Percentiles rank a stretch among this genome's conserved stretches.
Evolutionary conservation across 2,113 vertebrate species (phyloP).

Genomic region (Melospiza georgiana): DNA sequence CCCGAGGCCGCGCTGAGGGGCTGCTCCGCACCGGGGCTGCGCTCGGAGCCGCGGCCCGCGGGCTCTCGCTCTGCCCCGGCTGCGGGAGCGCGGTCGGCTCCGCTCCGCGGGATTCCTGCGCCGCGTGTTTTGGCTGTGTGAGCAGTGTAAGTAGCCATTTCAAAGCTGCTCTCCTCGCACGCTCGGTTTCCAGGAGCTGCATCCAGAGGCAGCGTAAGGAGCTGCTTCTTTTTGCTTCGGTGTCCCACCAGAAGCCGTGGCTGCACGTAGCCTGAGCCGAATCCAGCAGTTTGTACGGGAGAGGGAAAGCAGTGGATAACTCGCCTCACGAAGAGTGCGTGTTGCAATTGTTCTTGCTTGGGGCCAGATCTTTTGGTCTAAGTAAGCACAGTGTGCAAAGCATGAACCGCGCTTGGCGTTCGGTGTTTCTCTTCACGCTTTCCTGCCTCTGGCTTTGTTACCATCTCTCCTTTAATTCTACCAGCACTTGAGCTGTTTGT

Average conservation of each 20-base stretch:
- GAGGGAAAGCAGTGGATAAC: not conserved
- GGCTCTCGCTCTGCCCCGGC: not conserved
- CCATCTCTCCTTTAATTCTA: not conserved
- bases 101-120: not conserved
- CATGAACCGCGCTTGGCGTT: not conserved
- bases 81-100: not conserved
- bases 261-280: not conserved
- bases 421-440: not conserved
- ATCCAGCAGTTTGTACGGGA: not conserved
- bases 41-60: not conserved
- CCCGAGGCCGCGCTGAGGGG: not conserved
- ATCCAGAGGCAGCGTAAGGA: not conserved
- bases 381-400: not conserved
- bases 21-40: not conserved
- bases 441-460: not conserved
- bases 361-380: not conserved
- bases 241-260: not conserved
- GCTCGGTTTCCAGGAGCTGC: not conserved
- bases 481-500: not conserved
- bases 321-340: not conserved
- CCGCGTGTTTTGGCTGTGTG: not conserved
- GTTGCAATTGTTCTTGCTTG: not conserved
- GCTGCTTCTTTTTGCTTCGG: not conserved
- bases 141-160: conserved; percentile 18
- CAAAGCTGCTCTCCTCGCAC: not conserved